Base-by-base conservation (phyloP, 1,140 invertebrate genomes). In the Drosophila pandora region DNA sequence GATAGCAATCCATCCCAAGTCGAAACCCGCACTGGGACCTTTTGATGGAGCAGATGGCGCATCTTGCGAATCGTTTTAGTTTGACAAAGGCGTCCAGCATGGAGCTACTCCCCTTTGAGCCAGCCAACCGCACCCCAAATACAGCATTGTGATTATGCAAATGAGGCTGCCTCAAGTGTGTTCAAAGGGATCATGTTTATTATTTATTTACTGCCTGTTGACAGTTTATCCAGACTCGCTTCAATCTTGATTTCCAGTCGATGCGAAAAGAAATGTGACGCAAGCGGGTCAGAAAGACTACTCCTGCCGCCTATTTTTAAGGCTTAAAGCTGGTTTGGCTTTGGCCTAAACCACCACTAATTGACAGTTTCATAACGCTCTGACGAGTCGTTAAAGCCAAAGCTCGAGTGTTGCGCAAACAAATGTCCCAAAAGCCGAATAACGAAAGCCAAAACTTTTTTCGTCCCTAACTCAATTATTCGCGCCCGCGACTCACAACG, bases 101-200 rank as follows among this genome's bases (percentile, higher is more conserved):
- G 17, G 41, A 21, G n/a, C 22, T 48, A 54, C 52, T 41, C 43
- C 43, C 39, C 22, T 13, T 43, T 22, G 30, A 8, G 41, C 30
- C 57, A 49, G 5, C 37, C 8, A 49, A 58, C 21, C 34, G 37
- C 43, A 73, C 28, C 22, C 65, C 52, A 56, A 62, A 72, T 59
- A n/a, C 57, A 37, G 79, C 69, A 87, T 75, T 85, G 69, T 65
- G 76, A 87, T 87, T 85, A 85, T 85, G 82, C 83, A 85, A 85
- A 85, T 85, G 64, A 85, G 59, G 39, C 55, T 60, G 77, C 78
- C 47, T 60, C 73, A 73, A 71, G 74, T 82, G 74, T 81, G 74
- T 76, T 82, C 82, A 82, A 87, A 85, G 69, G 77, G 74, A 85
- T 85, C 83, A 72, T 88, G 76, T 87, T 87, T 83, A 88, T 87